Evolutionary conservation across 2,113 vertebrate species (phyloP).

Genomic region (Chamaetylas fuelleborni): DNA sequence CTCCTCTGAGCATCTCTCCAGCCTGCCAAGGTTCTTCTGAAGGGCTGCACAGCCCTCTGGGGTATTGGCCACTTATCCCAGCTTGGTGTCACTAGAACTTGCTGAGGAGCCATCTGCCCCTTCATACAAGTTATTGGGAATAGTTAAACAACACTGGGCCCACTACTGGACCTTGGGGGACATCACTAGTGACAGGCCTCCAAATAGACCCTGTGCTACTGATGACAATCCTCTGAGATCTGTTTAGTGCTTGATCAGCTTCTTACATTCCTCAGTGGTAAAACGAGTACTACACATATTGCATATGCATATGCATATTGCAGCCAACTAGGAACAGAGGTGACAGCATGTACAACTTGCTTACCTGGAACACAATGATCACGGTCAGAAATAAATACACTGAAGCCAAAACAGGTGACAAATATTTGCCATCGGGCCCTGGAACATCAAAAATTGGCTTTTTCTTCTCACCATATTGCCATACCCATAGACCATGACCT

Average conservation of each 20-base stretch:
- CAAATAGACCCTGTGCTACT: not conserved
- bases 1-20: not conserved
- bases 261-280: not conserved
- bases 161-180: not conserved
- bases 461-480: conserved; percentile 86
- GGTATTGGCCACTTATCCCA: not conserved
- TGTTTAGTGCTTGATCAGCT: not conserved
- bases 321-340: not conserved
- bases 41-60: not conserved
- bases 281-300: not conserved
- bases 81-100: not conserved
- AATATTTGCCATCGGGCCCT: conserved; percentile 82
- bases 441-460: conserved; percentile 89
- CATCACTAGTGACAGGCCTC: not conserved
- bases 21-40: not conserved
- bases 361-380: conserved; percentile 98
- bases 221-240: not conserved
- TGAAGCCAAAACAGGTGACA: conserved; percentile 86
- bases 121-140: not conserved
- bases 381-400: conserved; percentile 94
- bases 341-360: not conserved
- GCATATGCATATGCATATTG: too few species aligned
- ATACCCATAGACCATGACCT: conserved; percentile 94
- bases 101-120: not conserved
- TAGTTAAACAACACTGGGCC: not conserved